Evolutionary conservation across 1,140 invertebrate genomes (phyloP), one percentile per base, ranked within the genome.

Genomic region (Chymomyza costata): DNA sequence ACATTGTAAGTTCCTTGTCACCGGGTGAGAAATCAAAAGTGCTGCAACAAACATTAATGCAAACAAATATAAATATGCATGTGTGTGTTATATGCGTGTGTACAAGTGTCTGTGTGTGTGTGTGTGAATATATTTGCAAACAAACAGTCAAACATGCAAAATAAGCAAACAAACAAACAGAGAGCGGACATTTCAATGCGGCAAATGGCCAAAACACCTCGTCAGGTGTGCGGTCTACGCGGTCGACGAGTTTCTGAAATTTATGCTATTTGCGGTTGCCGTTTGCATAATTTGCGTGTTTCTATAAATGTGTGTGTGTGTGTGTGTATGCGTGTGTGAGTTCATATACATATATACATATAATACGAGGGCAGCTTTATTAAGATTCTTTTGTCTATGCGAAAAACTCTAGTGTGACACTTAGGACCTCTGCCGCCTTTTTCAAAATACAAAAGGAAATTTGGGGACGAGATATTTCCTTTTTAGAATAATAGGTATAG

Each of bases 271-370:
- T 78, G 71, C 71, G 71, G 71, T 78, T 49, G 73, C 73, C 71
- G 71, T 80, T 78, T 78, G 71, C 71, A 78, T 78, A 78, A 78
- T 78, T 78, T 78, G 71, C 71, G 71, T 80, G 73, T 71, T 67
- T 80, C 73, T 78, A 66, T 56, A 61, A 70, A 69, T 70, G 65
- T 53, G 58, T 57, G 5, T 39, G 6, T 19, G 15, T 21, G 30
- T 44, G 48, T 32, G 39, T 21, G 28, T 30, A 40, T 43, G 44
- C 35, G 21, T 37, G 15, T 18, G 0, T 25, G 15, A n/a, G 8
- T 6, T 21, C 3, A 25, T 25, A 25, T 25, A 25, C 21, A 25
- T 25, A 25, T 8, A 25, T 5, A 25, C 11, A 11, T 11, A 13
- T n/a, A n/a, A n/a, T n/a, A n/a, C n/a, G n/a, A n/a, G n/a, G n/a